Base-by-base conservation (phyloP, 2,113 vertebrate species). In the Sisor rabdophorus region DNA sequence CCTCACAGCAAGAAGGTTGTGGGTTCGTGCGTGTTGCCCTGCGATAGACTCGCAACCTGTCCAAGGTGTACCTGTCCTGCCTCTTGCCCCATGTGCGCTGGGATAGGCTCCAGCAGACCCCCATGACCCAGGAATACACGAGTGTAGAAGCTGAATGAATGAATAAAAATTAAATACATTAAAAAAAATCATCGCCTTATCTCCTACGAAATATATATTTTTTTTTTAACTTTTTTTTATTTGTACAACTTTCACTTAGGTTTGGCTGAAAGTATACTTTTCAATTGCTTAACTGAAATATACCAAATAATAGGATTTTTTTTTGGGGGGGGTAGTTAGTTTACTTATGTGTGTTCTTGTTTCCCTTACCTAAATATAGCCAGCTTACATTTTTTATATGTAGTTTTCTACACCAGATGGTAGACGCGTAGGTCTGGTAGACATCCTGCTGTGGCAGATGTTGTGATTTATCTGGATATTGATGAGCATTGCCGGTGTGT, bases 381-480 rank as follows among this genome's bases (percentile, higher is more conserved):
- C 9, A 60, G 53, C 64, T 17, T 13, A 69, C 32, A 6, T 36
- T 36, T 36, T 20, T 69, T 22, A 64, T 11, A 9, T 32, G 19
- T 26, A 22, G 44, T 24, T 58, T 10, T 36, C n/a, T 70, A 17
- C 55, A 61, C 26, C 75, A 60, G 67, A 53, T 53, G 67, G 12
- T 24, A 40, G 26, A 55, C n/a, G 44, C 61, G 26, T 40, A 10
- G 53, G 26, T 32, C 72, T 61, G 58, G 44, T 26, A 19, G 24
- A 68, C 53, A 44, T 68, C 44, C 36, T 59, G 32, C 64, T 52
- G 65, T 55, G 61, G 28, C 47, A 61, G 68, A 71, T 70, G 67
- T 70, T 69, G 53, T 9, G 19, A 69, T 30, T 26, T 32, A 50
- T 71, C 61, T 61, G 22, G 56, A 50, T 19, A 63, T 71, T 26